Evolutionary conservation across 2,888 invertebrate species (phyloP).

Genomic region (Eudasyphora cyanicolor): DNA sequence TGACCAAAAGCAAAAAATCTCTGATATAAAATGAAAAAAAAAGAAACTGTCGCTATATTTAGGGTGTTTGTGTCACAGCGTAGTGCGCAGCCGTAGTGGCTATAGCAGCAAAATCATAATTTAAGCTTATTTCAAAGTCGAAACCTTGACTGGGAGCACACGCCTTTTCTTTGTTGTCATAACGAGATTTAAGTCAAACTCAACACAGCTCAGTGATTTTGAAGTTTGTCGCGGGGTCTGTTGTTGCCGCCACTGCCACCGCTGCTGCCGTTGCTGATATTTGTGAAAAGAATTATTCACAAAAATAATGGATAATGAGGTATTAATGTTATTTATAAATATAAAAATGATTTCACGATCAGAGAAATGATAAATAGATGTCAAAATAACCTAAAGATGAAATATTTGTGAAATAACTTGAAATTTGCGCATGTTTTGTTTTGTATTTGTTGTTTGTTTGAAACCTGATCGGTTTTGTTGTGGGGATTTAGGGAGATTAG

Average conservation of each 20-base stretch:
- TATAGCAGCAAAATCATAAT: constrained; percentile 14
- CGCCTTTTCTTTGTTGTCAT: constrained; percentile 73
- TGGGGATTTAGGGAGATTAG: no score
- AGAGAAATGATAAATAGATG: constrained; percentile 33
- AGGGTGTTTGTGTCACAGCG: constrained; percentile 19
- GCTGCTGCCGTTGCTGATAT: not conserved
- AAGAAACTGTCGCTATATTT: constrained; percentile 35
- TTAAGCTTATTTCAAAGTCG: constrained; percentile 73
- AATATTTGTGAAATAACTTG: not conserved
- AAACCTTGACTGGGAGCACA: constrained; percentile 73
- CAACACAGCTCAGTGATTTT: not conserved
- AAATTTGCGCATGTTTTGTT: no score
- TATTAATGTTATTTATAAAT: constrained; percentile 43
- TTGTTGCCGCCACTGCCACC: not conserved
- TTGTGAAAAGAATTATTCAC: constrained; percentile 30
- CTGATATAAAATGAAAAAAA: constrained; percentile 6
- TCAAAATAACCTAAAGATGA: constrained; percentile 13
- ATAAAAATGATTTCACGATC: constrained; percentile 49
- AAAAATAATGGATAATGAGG: constrained; percentile 14
- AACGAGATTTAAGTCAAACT: constrained; percentile 35
- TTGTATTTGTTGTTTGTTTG: no score
- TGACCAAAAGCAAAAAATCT: not conserved
- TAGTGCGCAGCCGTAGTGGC: not conserved
- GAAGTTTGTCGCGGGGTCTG: not conserved
- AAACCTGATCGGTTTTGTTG: no score